Base-by-base conservation (phyloP, 2,113 vertebrate genomes). In the Drymodes brunneopygia region DNA sequence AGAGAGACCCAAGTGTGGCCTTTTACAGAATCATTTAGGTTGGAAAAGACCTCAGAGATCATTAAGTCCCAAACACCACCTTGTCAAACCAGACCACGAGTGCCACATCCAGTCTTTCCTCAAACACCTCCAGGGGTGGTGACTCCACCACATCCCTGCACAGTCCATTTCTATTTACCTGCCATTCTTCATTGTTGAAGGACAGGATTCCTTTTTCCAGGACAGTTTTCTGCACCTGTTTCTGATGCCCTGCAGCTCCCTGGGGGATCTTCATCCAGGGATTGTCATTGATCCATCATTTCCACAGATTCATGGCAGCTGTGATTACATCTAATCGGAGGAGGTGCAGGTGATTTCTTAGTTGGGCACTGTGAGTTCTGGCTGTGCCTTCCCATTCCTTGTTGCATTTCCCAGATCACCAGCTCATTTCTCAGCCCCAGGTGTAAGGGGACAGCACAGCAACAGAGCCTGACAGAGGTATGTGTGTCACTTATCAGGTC, bases 401-500 rank as follows among this genome's bases (percentile, higher is more conserved):
- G 27, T 36, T 69, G 82, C 7, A 2, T 88, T 85, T 69, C 60
- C 35, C 40, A 67, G 44, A 7, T 4, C 50, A 36, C 9, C 35
- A 42, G 56, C 11, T 38, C 38, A 38, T 38, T 38, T 38, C 38
- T 38, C 38, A 40, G 56, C 40, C 23, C 8, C 18, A 10, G 15
- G 7, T 2, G 3, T 53, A 11, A 70, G 33, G 79, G 27, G 20
- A 3, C 3, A 19, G 25, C 0, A 1, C 0, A 33, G 45, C n/a
- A 38, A 27, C 51, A 12, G 42, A 33, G 14, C 12, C 33, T 2
- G 9, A 6, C 21, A 20, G 36, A 53, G 42, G 31, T 3, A 8
- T n/a, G 0, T 4, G 29, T 64, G 65, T 9, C 3, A 4, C 36
- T 64, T 33, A 9, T 2, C 25, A 13, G 14, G 18, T 8, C 18